A percentile compares a stretch with the other conserved stretches of the same genome.
Evolutionary conservation across 2,888 invertebrate species (phyloP).

Genomic region (Amiota minor): DNA sequence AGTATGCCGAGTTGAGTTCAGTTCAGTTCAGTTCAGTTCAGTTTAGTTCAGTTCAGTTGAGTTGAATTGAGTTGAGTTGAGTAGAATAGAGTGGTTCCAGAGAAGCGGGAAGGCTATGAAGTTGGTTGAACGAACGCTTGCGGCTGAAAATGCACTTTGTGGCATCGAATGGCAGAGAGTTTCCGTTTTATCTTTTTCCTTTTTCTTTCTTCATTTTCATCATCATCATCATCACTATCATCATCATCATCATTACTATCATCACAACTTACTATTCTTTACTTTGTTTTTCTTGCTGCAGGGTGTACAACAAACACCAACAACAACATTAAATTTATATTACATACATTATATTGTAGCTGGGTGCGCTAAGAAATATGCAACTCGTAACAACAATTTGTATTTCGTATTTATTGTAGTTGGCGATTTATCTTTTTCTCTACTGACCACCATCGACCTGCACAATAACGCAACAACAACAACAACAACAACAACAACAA

Average conservation of each 20-base stretch:
- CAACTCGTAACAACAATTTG: slow-evolving; percentile 42
- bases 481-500: too few species aligned
- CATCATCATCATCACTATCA: too few species aligned
- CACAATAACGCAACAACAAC: too few species aligned
- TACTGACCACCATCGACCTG: too few species aligned
- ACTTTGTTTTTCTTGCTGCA: slow-evolving; percentile 45
- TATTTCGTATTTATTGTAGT: slow-evolving; percentile 43
- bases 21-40: background rate
- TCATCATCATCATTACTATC: background rate
- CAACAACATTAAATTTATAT: too few species aligned
- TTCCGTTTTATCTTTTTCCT: slow-evolving; percentile 54
- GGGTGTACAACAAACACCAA: slow-evolving; percentile 60
- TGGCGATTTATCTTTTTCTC: slow-evolving; percentile 58
- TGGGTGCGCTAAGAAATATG: slow-evolving; percentile 31
- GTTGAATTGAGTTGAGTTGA: background rate
- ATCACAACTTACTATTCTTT: background rate
- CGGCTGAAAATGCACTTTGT: slow-evolving; percentile 69
- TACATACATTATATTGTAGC: background rate
- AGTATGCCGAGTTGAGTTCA: background rate
- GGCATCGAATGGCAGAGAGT: slow-evolving; percentile 44
- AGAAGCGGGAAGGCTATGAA: background rate
- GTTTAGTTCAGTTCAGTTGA: background rate
- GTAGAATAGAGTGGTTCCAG: background rate
- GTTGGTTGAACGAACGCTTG: slow-evolving; percentile 46
- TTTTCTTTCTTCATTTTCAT: slow-evolving; percentile 3